Evolutionary conservation across 2,888 invertebrate species (phyloP), one percentile per base, ranked within the genome.

Genomic region (Camptogramma bilineatum): DNA sequence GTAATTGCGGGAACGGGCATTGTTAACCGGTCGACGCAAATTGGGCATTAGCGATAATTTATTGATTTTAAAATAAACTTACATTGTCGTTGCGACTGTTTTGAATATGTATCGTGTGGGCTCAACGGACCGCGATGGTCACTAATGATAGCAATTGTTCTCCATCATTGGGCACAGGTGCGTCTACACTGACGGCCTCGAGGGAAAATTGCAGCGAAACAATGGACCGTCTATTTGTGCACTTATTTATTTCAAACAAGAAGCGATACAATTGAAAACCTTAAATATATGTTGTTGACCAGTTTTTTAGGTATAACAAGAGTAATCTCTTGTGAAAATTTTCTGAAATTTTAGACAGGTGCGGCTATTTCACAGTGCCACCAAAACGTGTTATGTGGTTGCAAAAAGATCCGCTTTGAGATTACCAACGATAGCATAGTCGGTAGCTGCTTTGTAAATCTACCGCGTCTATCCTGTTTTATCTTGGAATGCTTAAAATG

Each of bases 1-100:
- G 91, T 93, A 92, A 93, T 93, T 91, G 90, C 91, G 92, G 91
- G 91, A 92, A 91, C 90, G 76, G 86, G 86, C 87, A 93, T 93
- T 93, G 93, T 93, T 91, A 89, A 81, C 87, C 85, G 83, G 83
- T 84, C 84, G 90, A 90, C 91, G 88, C 92, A 92, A 92, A 92
- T 92, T 92, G 91, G 90, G 92, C 90, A 91, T 93, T 92, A 90
- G 88, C 88, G 78, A 91, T 93, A 93, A 92, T 92, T 90, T 92
- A 93, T 92, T 86, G 90, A 84, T 82, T 89, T 90, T 89, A 83
- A 86, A 88, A 90, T 87, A 87, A 90, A 87, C 84, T 87, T 77
- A 85, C 86, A 90, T 91, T 90, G 90, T 90, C 82, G 86, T 85
- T 79, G 82, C 76, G 78, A 80, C 82, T 85, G 85, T 88, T 66